These are phyloP conservation scores for Hycleus phaleratus DNA, from an alignment of 1,140 invertebrate genomes.

Conservation along the genomic window DNA sequence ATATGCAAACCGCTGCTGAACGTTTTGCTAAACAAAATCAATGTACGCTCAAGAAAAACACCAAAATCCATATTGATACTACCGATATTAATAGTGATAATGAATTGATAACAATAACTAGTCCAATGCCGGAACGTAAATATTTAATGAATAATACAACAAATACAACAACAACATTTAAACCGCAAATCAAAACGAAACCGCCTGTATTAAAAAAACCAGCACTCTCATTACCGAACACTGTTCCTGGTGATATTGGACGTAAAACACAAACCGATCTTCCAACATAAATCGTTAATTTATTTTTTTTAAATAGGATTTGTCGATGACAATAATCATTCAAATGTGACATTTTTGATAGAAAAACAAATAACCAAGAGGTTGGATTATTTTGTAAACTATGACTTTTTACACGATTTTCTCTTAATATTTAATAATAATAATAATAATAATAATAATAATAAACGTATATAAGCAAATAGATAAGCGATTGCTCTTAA, in stretches of 20 bases:
- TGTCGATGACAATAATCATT: constrained; percentile 11
- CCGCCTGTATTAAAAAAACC: constrained; percentile 39
- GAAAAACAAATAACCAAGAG: background rate
- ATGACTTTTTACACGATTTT: no score
- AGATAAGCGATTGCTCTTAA: no score
- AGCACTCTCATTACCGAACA: constrained; percentile 28
- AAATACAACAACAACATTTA: constrained; percentile 34
- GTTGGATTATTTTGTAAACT: background rate
- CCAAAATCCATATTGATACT: constrained; percentile 42
- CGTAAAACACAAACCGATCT: constrained; percentile 24
- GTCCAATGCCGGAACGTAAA: constrained; percentile 34
- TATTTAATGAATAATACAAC: constrained; percentile 21
- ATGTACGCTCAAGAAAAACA: constrained; percentile 73
- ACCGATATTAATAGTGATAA: constrained; percentile 8
- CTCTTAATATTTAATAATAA: no score
- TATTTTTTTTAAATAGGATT: background rate
- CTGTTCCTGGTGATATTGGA: constrained; percentile 21
- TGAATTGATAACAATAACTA: constrained; percentile 35
- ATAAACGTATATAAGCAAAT: no score
- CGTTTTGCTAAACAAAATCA: constrained; percentile 72
- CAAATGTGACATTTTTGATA: no score
- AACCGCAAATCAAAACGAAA: constrained; percentile 36
- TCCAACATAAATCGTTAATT: constrained; percentile 23
- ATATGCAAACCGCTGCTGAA: constrained; percentile 65
- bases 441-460: no score